Base-by-base conservation (phyloP, 2,113 vertebrate species). In the Macquaria ambigua region DNA sequence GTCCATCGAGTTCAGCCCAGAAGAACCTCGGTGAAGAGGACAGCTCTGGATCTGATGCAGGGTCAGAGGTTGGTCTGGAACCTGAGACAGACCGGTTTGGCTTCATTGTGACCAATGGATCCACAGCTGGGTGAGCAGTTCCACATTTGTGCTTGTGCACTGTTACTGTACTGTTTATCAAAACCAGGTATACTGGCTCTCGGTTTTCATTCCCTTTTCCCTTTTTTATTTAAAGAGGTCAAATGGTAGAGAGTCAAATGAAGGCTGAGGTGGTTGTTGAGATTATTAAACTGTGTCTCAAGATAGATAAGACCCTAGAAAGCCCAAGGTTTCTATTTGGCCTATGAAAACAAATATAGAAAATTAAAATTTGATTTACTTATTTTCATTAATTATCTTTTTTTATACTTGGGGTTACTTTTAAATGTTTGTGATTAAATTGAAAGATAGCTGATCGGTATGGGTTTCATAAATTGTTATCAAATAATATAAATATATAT, bases 11-110 rank as follows among this genome's bases (percentile, higher is more conserved):
- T 78, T 55, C 63, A 72, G 67, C 71, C 58, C 91, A 82, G 80
- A 90, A 70, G 72, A 81, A 56, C 59, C 50, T 79, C 75, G 83
- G 70, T 81, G 85, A 90, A 11, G 94, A 92, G 81, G 94, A 93
- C 81, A 87, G 87, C 81, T 94, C 92, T 68, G 93, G 87, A 55
- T 93, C 92, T 61, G 94, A 95, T 59, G 70, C 53, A 8, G 91
- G 77, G 59, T 94, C 93, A 67, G 91, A 92, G 81, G 67, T 89
- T 50, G 82, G 90, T 52, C 59, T 82, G 5, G 90, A 93, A 68
- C 89, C 90, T 43, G 93, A 96, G 93, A 96, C 95, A 4, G 96
- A 96, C 77, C 95, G 96, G 6, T 96, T 95, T 86, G 96, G 96
- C 53, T 96, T 96, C 85, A 91, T 96, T 31, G 52, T 96, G 82